A percentile compares a stretch with the other conserved stretches of the same genome.
phyloP scores from a whole-genome alignment of 1,140 invertebrate genomes.

The Lasioglossum baleicum region DNA sequence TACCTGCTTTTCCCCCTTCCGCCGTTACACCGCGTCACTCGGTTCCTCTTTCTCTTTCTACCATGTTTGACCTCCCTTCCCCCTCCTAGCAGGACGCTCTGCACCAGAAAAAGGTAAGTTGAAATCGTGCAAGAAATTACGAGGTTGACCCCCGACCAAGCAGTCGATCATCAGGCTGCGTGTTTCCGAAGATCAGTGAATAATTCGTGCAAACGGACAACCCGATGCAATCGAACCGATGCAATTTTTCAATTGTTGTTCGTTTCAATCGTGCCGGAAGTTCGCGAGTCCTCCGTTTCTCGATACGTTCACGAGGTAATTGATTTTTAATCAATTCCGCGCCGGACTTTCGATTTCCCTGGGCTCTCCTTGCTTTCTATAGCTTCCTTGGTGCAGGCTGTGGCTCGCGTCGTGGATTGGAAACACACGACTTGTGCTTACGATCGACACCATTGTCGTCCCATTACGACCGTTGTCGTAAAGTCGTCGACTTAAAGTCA shows the following conservation, averaged over 20 bases:
- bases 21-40: not conserved
- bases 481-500: not conserved
- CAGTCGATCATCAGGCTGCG: slow-evolving; percentile 34
- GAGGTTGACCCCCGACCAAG: not conserved
- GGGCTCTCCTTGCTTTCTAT: not conserved
- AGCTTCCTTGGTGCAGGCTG: too few species aligned
- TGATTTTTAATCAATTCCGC: slow-evolving; percentile 1
- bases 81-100: too few species aligned
- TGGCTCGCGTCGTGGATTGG: not conserved
- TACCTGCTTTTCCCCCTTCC: slow-evolving; percentile 37
- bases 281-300: not conserved
- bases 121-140: too few species aligned
- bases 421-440: not conserved
- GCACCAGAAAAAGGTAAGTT: too few species aligned
- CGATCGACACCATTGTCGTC: not conserved
- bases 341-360: slow-evolving; percentile 35
- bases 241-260: not conserved
- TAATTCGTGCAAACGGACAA: slow-evolving; percentile 1
- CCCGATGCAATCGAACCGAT: not conserved
- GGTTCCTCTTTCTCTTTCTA: slow-evolving; percentile 3
- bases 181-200: slow-evolving; percentile 30
- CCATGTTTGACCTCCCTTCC: not conserved
- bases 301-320: not conserved
- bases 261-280: not conserved
- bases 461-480: not conserved